phyloP scores from a whole-genome alignment of 2,113 vertebrate genomes.

The Empidonax alnorum region DNA sequence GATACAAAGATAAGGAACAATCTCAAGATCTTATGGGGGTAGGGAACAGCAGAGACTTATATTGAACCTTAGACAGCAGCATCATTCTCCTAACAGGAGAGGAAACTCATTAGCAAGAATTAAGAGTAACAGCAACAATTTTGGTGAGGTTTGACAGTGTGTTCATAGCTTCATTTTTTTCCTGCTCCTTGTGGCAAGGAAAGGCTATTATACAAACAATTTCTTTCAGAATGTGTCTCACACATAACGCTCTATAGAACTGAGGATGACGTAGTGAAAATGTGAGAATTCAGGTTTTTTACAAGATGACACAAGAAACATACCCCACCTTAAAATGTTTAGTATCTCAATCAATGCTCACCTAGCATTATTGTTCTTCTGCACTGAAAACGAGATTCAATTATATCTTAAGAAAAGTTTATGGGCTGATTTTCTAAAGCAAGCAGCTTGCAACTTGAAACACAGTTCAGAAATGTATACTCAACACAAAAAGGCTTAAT shows the following conservation, averaged over 20 bases:
- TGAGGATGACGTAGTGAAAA: not conserved
- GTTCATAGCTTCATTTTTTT: not conserved
- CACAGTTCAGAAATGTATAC: not conserved
- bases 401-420: not conserved
- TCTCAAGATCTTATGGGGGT: accelerated
- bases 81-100: not conserved
- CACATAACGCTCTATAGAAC: not conserved
- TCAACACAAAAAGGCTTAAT: not conserved
- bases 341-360: not conserved
- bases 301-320: not conserved
- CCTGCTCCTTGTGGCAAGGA: not conserved
- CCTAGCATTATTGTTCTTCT: not conserved
- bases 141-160: not conserved
- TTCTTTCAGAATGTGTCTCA: not conserved
- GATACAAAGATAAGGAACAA: not conserved
- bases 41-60: not conserved
- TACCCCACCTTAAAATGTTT: not conserved
- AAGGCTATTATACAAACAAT: not conserved
- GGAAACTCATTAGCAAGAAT: not conserved
- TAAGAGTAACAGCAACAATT: not conserved
- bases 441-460: not conserved
- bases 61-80: not conserved
- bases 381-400: not conserved
- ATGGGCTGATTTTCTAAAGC: not conserved
- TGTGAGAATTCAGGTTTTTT: not conserved